A percentile compares a stretch with the other conserved stretches of the same genome.
phyloP scores from a whole-genome alignment of 2,113 vertebrate genomes.

The Ranitomeya variabilis region DNA sequence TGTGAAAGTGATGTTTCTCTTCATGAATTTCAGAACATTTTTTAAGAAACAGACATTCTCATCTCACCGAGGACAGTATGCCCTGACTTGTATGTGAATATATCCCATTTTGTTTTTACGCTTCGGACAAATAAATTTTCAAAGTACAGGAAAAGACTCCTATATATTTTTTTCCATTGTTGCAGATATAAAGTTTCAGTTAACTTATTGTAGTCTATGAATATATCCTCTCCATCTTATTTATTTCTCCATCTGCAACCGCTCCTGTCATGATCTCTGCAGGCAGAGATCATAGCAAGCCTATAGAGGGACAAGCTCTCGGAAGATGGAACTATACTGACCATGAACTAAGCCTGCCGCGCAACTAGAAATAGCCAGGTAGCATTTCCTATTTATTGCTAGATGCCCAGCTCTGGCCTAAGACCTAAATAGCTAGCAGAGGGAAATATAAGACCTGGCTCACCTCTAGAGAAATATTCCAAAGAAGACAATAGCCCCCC shows the following conservation, averaged over 20 bases:
- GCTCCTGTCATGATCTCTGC: too few species aligned
- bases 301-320: too few species aligned
- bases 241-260: neutral
- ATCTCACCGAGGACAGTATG: conserved; percentile 29
- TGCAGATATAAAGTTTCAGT: conserved; percentile 11
- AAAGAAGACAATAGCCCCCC: too few species aligned
- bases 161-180: neutral
- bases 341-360: too few species aligned
- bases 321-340: too few species aligned
- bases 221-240: neutral
- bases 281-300: too few species aligned
- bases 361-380: too few species aligned
- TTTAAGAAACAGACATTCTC: conserved; percentile 19
- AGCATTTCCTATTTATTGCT: too few species aligned
- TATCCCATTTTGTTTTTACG: neutral
- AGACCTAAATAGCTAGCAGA: too few species aligned
- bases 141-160: conserved; percentile 4
- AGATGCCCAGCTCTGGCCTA: too few species aligned
- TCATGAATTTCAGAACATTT: conserved; percentile 50
- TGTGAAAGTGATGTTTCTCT: conserved; percentile 49
- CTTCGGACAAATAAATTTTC: conserved; percentile 13
- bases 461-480: too few species aligned
- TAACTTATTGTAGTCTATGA: conserved; percentile 9
- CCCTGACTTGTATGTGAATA: conserved; percentile 7
- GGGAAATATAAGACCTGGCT: too few species aligned